Percentiles rank a stretch among this genome's conserved stretches.
Evolutionary conservation across 2,113 vertebrate species (phyloP).

Genomic region (Trichechus manatus): DNA sequence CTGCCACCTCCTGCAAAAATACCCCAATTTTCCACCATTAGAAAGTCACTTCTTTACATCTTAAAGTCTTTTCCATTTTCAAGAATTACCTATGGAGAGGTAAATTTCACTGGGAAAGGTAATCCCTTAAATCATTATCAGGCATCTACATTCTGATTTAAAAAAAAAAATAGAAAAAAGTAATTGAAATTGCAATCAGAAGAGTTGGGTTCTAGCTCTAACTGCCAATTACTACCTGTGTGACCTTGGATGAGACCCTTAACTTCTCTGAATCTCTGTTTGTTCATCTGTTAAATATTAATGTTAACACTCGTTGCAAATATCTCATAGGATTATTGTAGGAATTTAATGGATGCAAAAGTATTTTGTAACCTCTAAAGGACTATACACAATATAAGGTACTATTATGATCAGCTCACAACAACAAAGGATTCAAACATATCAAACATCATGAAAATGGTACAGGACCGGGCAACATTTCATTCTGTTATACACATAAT

Average conservation of each 20-base stretch:
- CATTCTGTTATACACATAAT: too few relatives aligned
- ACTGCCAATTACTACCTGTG: neutral
- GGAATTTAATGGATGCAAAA: constrained; percentile 47
- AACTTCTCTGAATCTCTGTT: neutral
- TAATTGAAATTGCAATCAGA: neutral
- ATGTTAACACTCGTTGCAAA: neutral
- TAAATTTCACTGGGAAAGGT: constrained; percentile 11
- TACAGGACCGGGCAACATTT: too few relatives aligned
- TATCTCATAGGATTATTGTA: neutral
- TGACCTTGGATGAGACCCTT: neutral
- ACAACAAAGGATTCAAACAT: neutral
- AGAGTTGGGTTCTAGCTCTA: neutral
- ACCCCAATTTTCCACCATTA: neutral
- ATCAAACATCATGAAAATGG: too few relatives aligned
- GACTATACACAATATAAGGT: neutral
- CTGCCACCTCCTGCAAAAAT: constrained; percentile 23
- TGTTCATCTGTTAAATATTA: constrained; percentile 33
- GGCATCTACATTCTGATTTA: neutral
- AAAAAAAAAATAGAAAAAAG: neutral
- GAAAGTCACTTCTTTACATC: constrained; percentile 50
- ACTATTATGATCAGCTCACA: neutral
- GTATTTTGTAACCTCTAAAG: constrained; percentile 7
- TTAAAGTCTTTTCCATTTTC: constrained; percentile 19
- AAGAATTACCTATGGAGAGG: constrained; percentile 14
- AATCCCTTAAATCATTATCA: constrained; percentile 19